Evolutionary conservation across 2,888 invertebrate species (phyloP).

Genomic region (Eupeodes luniger): DNA sequence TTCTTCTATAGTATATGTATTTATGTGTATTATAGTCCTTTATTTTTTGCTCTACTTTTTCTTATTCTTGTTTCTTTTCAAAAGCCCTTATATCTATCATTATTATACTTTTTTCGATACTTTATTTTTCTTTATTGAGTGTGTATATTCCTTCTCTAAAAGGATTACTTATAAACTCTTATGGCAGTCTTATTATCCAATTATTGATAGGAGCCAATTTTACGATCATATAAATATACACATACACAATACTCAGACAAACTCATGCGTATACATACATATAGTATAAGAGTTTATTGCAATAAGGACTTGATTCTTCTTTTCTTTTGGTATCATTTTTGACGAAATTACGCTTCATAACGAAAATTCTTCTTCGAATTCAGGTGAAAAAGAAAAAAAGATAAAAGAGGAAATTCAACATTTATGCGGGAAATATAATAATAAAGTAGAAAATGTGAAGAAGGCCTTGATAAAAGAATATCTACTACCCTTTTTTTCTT

Average conservation of each 20-base stretch:
- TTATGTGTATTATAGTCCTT: not conserved
- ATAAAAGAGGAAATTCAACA: slow-evolving; percentile 17
- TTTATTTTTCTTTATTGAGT: slow-evolving; percentile 38
- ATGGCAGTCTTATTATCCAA: slow-evolving; percentile 72
- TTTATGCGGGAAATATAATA: slow-evolving; percentile 36
- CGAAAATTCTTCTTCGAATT: slow-evolving; percentile 33
- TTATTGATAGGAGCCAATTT: slow-evolving; percentile 73
- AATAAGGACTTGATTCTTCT: slow-evolving; percentile 27
- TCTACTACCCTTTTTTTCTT: not conserved
- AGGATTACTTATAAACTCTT: slow-evolving; percentile 64
- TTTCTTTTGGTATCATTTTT: not conserved
- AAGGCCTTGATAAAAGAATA: slow-evolving; percentile 36
- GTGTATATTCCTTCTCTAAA: slow-evolving; percentile 36
- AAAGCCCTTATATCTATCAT: slow-evolving; percentile 15
- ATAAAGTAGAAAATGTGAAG: slow-evolving; percentile 19
- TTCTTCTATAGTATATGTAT: not conserved
- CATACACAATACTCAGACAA: not conserved
- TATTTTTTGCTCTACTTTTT: not conserved
- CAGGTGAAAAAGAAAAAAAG: slow-evolving; percentile 49
- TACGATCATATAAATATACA: slow-evolving; percentile 56
- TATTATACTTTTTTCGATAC: not conserved
- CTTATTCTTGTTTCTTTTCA: not conserved
- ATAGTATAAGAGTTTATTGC: not conserved
- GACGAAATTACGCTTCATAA: slow-evolving; percentile 20
- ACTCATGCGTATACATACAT: not conserved